Evolutionary conservation across 2,113 vertebrate species (phyloP).

Genomic region (Balaeniceps rex): DNA sequence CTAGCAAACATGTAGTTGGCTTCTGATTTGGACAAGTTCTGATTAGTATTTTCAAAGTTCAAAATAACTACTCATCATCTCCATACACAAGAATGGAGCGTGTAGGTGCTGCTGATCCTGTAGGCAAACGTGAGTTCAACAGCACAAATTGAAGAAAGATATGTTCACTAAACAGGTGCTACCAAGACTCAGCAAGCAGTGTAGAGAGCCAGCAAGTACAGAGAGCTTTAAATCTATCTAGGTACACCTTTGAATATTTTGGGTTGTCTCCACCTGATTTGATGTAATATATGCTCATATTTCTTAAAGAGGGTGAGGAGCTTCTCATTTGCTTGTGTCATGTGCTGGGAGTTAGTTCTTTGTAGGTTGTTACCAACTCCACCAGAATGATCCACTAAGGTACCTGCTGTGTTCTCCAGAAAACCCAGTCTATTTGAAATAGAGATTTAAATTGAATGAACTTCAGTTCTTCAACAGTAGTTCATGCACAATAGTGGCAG

Average conservation of each 20-base stretch:
- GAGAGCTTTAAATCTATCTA: background rate
- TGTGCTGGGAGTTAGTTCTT: background rate
- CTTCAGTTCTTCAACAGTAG: background rate
- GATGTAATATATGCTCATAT: background rate
- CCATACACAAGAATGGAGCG: background rate
- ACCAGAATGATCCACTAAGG: background rate
- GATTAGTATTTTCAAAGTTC: background rate
- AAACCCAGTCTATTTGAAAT: background rate
- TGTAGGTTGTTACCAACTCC: background rate
- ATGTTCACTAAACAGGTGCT: background rate
- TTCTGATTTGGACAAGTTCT: background rate
- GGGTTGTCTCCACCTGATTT: background rate
- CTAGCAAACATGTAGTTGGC: background rate
- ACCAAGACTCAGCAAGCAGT: background rate
- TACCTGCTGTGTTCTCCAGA: background rate
- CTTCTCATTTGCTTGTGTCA: background rate
- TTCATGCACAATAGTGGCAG: background rate
- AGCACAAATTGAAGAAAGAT: conserved; percentile 1
- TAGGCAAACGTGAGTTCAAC: background rate
- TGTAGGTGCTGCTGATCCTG: conserved; percentile 1
- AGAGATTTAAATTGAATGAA: background rate
- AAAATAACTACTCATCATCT: background rate
- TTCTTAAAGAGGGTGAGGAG: background rate
- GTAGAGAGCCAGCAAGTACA: background rate
- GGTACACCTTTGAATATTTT: background rate